Evolutionary conservation across 2,888 invertebrate species (phyloP).

Genomic region (Erpobdella octoculata): DNA sequence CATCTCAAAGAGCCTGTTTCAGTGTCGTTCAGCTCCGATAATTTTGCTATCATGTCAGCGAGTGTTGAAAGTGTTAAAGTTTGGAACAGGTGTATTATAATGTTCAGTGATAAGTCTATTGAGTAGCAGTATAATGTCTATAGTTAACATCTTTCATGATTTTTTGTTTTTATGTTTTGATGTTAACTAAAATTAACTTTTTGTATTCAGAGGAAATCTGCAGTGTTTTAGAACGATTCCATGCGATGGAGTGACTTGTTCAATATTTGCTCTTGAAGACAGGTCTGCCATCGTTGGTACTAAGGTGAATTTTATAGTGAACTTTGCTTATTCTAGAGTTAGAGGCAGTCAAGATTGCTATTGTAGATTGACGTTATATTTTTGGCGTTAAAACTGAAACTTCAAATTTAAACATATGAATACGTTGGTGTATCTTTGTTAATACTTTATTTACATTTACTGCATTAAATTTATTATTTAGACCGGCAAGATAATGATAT

Average conservation of each 20-base stretch:
- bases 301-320: slow-evolving; percentile 58
- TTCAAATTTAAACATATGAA: too few species aligned
- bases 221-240: slow-evolving; percentile 65
- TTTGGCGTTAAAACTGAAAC: too few species aligned
- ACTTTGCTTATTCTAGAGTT: too few species aligned
- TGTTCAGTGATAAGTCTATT: background rate
- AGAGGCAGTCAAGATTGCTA: too few species aligned
- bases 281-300: slow-evolving; percentile 79
- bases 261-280: slow-evolving; percentile 80
- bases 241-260: slow-evolving; percentile 65
- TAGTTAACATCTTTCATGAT: background rate
- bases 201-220: slow-evolving; percentile 51
- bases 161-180: slow-evolving; percentile 10
- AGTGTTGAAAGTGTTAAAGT: slow-evolving; percentile 80
- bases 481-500: slow-evolving; percentile 69
- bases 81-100: slow-evolving; percentile 76
- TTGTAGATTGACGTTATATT: too few species aligned
- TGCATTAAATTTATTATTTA: too few species aligned
- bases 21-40: slow-evolving; percentile 76
- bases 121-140: background rate
- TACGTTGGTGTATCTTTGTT: too few species aligned
- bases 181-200: background rate
- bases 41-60: slow-evolving; percentile 74
- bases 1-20: slow-evolving; percentile 14
- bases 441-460: too few species aligned